Evolutionary conservation across 2,888 invertebrate species (phyloP), one percentile per base, ranked within the genome.

Genomic region (Drosophila anomalata): DNA sequence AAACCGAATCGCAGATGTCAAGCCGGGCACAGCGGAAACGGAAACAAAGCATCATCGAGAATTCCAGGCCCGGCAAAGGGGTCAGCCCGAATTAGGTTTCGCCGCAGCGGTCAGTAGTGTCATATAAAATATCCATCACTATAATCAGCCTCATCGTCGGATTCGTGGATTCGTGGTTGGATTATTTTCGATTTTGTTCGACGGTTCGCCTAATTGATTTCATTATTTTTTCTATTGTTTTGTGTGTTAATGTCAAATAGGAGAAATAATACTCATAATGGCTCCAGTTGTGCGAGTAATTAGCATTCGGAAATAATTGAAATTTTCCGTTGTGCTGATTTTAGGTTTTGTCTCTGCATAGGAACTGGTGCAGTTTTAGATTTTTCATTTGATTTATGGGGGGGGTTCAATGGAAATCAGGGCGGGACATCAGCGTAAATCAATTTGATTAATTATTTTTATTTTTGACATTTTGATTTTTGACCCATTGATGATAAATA

Each of bases 31-130:
- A 78, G 68, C 85, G 81, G 81, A 81, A 83, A 77, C 79, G 81
- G 81, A 81, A 84, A 81, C 81, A 81, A 81, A 81, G 68, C 79
- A 74, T 75, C 73, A 72, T 44, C 22, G 44, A 63, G 75, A 73
- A 77, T 77, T 68, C 52, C 76, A 36, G 58, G 65, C 73, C 48
- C 24, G 55, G 55, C 69, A 61, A 52, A 22, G 70, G 41, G 69
- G 69, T 52, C 68, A 46, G 14, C 41, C 54, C 14, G 14, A 22
- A 17, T 46, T 31, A 2, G 20, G 44, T 4, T n/a, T 2, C n/a
- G 31, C 22, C 22, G 56, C 22, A 39, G 36, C 50, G 70, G 70
- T 54, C 70, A 54, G 63, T 52, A 55, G 58, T 72, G 71, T 59
- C 71, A 48, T 53, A 75, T 80, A 61, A 80, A 75, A 80, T 68